Evolutionary conservation across 1,140 invertebrate species (phyloP).

Genomic region (Hycleus phaleratus): DNA sequence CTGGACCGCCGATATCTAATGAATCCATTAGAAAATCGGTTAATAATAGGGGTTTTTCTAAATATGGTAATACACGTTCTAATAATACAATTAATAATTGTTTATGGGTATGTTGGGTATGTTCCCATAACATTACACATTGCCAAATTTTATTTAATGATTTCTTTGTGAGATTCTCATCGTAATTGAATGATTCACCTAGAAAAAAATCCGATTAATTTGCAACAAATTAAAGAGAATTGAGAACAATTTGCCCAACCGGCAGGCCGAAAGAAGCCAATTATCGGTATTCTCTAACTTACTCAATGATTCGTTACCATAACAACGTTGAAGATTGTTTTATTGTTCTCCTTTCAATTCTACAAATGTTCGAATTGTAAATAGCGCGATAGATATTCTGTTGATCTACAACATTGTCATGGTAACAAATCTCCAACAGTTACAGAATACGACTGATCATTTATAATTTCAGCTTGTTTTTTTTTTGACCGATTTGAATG

Average conservation of each 20-base stretch:
- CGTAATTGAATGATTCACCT: slow-evolving; percentile 29
- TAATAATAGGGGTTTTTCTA: slow-evolving; percentile 73
- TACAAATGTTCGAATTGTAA: too few species aligned
- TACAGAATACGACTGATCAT: too few species aligned
- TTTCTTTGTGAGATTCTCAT: slow-evolving; percentile 27
- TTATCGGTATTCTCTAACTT: too few species aligned
- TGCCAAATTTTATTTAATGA: slow-evolving; percentile 63
- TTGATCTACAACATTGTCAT: too few species aligned
- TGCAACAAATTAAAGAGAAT: neutral
- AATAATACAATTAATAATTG: slow-evolving; percentile 73
- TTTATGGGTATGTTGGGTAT: slow-evolving; percentile 60
- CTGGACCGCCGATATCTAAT: slow-evolving; percentile 75
- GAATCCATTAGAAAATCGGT: slow-evolving; percentile 92
- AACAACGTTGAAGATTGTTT: too few species aligned
- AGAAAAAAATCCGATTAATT: neutral
- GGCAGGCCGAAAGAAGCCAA: too few species aligned
- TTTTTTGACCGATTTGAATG: too few species aligned
- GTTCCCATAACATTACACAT: slow-evolving; percentile 59
- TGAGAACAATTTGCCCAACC: neutral
- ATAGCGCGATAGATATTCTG: too few species aligned
- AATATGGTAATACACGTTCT: slow-evolving; percentile 71
- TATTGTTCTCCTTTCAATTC: too few species aligned
- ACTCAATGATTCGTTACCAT: too few species aligned
- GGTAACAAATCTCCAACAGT: too few species aligned
- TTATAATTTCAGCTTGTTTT: too few species aligned